These are phyloP conservation scores for Drosophila lutescens DNA, from an alignment of 2,888 invertebrate species.

Conservation along the genomic window DNA sequence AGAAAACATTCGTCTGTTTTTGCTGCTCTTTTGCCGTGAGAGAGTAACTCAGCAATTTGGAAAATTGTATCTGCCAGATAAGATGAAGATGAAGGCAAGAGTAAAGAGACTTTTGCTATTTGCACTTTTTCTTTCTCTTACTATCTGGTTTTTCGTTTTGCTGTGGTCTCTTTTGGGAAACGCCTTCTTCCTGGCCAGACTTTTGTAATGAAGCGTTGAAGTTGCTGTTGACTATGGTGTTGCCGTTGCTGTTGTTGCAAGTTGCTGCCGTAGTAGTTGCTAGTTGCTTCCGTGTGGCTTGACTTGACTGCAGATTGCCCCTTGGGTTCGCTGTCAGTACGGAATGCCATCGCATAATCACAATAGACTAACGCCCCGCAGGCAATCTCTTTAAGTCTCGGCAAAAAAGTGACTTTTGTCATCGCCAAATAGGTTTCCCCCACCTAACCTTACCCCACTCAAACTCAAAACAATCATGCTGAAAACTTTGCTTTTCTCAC, in stretches of 20 bases:
- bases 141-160: constrained; percentile 28
- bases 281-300: constrained; percentile 64
- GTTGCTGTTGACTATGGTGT: constrained; percentile 33
- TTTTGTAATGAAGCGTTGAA: constrained; percentile 48
- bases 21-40: constrained; percentile 60
- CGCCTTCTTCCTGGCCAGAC: constrained; percentile 63
- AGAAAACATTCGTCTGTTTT: constrained; percentile 18
- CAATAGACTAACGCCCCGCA: constrained; percentile 66
- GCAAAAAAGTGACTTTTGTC: constrained; percentile 35
- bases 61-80: constrained; percentile 73
- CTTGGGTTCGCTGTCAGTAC: constrained; percentile 53
- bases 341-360: constrained; percentile 67
- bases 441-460: neutral
- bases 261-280: constrained; percentile 14
- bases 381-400: constrained; percentile 60
- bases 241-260: constrained; percentile 25
- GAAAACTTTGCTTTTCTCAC: constrained; percentile 38
- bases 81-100: constrained; percentile 33
- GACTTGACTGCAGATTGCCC: constrained; percentile 37
- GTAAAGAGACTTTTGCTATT: constrained; percentile 55
- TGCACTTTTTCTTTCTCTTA: constrained; percentile 39
- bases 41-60: constrained; percentile 72
- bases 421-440: constrained; percentile 35
- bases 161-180: constrained; percentile 59
- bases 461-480: constrained; percentile 30